Base-by-base conservation (phyloP, 1,140 invertebrate species). In the Colletes gigas region DNA sequence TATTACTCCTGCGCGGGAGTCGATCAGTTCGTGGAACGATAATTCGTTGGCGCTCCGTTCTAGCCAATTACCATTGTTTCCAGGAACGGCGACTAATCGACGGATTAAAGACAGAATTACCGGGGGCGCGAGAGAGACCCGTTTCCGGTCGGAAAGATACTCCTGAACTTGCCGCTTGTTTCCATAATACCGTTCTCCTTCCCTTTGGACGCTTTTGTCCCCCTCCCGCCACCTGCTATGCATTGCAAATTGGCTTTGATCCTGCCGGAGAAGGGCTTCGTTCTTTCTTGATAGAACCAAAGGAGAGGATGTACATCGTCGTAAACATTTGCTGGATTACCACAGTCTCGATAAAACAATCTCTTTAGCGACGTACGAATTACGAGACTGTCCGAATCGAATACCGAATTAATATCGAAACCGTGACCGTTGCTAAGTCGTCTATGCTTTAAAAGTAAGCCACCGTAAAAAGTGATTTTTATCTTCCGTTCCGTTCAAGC, bases 31-130 rank as follows among this genome's bases (percentile, higher is more conserved):
- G 50, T 10, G 7, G 60, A 44, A 62, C 67, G 50, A 69, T 44
- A 52, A 63, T 63, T 70, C 57, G 57, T 47, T 50, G 41, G 10
- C 30, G 15, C 19, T 12, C 15, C n/a, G 19, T 15, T 39, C 10
- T 50, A 63, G 41, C n/a, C 30, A 12, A 9, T 57, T 77, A 67
- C 59, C 60, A 44, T 57, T 60, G 67, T 68, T 41, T 68, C 17
- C 52, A 21, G 12, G 70, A 79, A 19, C 52, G 60, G 21, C 55
- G 81, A 67, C 81, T 80, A 83, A 83, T 83, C 77, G 81, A 74
- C 77, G 60, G 67, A 63, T 72, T 73, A 72, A 57, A 39, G 44
- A 44, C 50, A 14, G 47, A 68, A 62, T 21, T 10, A 62, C 9
- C n/a, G n/a, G 19, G 44, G 44, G 9, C 3, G 44, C 44, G 44